Evolutionary conservation across 2,888 invertebrate genomes (phyloP), one percentile per base, ranked within the genome.

Genomic region (Cartodere bifasciata): DNA sequence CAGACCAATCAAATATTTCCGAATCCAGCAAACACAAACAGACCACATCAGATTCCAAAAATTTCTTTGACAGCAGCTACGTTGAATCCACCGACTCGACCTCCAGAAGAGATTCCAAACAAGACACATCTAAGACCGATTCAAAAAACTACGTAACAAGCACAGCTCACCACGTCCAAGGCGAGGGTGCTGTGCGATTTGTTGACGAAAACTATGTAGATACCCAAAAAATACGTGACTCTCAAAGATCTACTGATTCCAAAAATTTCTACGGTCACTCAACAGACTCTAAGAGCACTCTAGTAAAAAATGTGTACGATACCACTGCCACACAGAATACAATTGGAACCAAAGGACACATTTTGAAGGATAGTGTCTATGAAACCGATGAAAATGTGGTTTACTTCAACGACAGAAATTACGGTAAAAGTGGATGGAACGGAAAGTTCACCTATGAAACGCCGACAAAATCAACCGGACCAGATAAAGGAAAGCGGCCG

Each of bases 331-430:
- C 52, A 9, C 58, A 59, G 41, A 59, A 57, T 32, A 56, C 56
- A 11, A 59, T 58, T 21, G 57, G 57, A 22, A 50, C 52, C n/a
- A 49, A 34, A 38, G 62, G 62, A 4, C 63, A 55, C 23, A 64
- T 70, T 42, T 60, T 67, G 43, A 59, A 63, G 46, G 65, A 66
- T 43, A 49, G 63, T 32, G n/a, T n/a, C n/a, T 60, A 63, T 41
- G 65, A 67, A 46, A 43, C 47, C 9, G 55, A 47, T 16, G 55
- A 60, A 42, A n/a, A n/a, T n/a, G 40, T 55, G 13, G 41, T 58
- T 27, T 58, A 51, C 42, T 57, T 58, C 21, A 55, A 58, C 41
- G 57, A 59, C 28, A 45, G 56, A 26, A 55, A 50, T 33, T 58
- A 58, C 37, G 58, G 57, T 15, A 63, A 61, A 44, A 53, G 55